Base-by-base conservation (phyloP, 2,888 invertebrate genomes). In the Hylaea fasciaria region DNA sequence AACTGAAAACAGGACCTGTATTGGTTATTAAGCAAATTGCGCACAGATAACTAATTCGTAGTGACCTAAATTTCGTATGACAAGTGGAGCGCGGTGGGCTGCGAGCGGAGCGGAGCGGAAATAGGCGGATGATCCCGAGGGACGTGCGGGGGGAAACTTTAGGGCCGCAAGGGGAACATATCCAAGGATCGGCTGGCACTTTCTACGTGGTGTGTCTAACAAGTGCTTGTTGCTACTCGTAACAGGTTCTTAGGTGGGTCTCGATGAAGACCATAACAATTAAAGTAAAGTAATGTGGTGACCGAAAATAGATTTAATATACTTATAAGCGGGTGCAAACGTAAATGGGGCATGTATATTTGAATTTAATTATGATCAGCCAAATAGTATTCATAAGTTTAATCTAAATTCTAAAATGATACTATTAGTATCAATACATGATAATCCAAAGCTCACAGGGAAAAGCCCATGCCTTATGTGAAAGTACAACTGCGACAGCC, bases 61-160 rank as follows among this genome's bases (percentile, higher is more conserved):
- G 81, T 89, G 89, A 89, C 89, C 89, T 82, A 87, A 86, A 87
- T 89, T 83, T 81, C 73, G 73, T 72, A 74, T 76, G 83, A 85
- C 83, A 82, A 82, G 81, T 78, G 77, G 76, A 81, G 76, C 78
- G 78, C 71, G 75, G 68, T 68, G 68, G 74, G 65, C 71, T 73
- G 69, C 73, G 71, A 68, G 71, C 72, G 71, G 69, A 73, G 68
- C 69, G 64, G 69, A 71, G 78, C 80, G 80, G 83, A 80, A 80
- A 84, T 78, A 81, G 81, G 82, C 77, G 80, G 80, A 81, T 80
- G 77, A 81, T 87, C 88, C 84, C 82, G 69, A 64, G 83, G 82
- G 86, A 80, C 64, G 62, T 56, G 70, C 61, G 71, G 63, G 78
- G 74, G 76, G 79, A 68, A 77, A 77, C 77, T 84, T 83, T 84